Evolutionary conservation across 2,888 invertebrate species (phyloP).

Genomic region (Pediacus dermestoides): DNA sequence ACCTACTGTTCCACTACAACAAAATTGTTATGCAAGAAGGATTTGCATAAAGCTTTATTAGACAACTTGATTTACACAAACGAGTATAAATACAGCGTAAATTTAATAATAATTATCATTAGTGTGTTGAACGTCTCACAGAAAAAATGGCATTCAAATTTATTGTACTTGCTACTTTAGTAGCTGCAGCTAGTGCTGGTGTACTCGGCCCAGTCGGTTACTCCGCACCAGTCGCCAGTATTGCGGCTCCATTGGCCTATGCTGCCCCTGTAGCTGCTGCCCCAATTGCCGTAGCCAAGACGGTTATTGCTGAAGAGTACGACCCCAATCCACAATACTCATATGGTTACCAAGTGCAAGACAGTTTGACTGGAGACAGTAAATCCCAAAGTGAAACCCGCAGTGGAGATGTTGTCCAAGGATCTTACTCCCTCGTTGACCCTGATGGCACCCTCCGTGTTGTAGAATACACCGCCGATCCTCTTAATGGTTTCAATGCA

Average conservation of each 20-base stretch:
- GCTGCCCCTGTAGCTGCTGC: conserved; percentile 20
- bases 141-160: conserved; percentile 18
- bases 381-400: conserved; percentile 63
- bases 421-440: conserved; percentile 52
- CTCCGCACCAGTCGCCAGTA: conserved; percentile 17
- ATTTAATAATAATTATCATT: not conserved
- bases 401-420: conserved; percentile 60
- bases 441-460: conserved; percentile 64
- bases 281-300: conserved; percentile 24
- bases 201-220: no score
- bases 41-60: no score
- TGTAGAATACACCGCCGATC: conserved; percentile 40
- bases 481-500: conserved; percentile 56
- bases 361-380: conserved; percentile 55
- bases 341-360: conserved; percentile 57
- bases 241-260: conserved; percentile 19
- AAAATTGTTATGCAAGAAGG: no score
- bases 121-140: not conserved
- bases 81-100: no score
- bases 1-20: no score
- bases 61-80: no score
- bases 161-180: conserved; percentile 27
- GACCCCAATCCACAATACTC: conserved; percentile 52
- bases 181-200: conserved; percentile 25
- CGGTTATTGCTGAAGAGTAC: conserved; percentile 29